These are phyloP conservation scores for Sisor rabdophorus DNA, from an alignment of 2,113 vertebrate genomes.

Conservation along the genomic window DNA sequence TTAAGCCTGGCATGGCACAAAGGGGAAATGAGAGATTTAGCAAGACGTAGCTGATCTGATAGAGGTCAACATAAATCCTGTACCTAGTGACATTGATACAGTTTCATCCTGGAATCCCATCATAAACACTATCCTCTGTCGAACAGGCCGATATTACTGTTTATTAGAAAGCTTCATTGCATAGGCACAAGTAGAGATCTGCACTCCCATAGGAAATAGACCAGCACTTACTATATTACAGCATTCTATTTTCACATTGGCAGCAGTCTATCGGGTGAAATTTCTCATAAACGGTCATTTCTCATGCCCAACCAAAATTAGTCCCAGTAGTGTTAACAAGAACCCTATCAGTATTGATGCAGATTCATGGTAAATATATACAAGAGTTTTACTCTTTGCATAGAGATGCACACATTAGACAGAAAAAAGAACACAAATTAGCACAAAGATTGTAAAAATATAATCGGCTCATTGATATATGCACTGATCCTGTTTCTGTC, in stretches of 20 bases:
- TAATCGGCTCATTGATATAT: slow-evolving; percentile 11
- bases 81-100: slow-evolving; percentile 26
- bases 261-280: slow-evolving; percentile 7
- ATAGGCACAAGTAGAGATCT: slow-evolving; percentile 16
- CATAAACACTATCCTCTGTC: slow-evolving; percentile 20
- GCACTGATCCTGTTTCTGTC: background rate
- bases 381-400: background rate
- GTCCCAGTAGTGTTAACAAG: background rate
- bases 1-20: slow-evolving; percentile 25
- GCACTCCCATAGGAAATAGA: slow-evolving; percentile 12
- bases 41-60: slow-evolving; percentile 28
- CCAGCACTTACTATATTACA: background rate
- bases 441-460: slow-evolving; percentile 1
- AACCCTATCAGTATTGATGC: background rate
- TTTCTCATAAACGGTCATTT: slow-evolving; percentile 3
- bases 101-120: slow-evolving; percentile 31
- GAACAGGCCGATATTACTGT: slow-evolving; percentile 25
- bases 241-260: slow-evolving; percentile 4
- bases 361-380: slow-evolving; percentile 16
- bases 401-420: slow-evolving; percentile 30
- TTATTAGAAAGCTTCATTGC: slow-evolving; percentile 22
- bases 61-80: slow-evolving; percentile 34
- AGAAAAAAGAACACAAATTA: slow-evolving; percentile 27
- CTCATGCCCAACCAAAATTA: background rate
- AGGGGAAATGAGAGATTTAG: slow-evolving; percentile 36